Conservation (phyloP, 1,140 invertebrate genomes). For the Bilobella aurantiaca region DNA sequence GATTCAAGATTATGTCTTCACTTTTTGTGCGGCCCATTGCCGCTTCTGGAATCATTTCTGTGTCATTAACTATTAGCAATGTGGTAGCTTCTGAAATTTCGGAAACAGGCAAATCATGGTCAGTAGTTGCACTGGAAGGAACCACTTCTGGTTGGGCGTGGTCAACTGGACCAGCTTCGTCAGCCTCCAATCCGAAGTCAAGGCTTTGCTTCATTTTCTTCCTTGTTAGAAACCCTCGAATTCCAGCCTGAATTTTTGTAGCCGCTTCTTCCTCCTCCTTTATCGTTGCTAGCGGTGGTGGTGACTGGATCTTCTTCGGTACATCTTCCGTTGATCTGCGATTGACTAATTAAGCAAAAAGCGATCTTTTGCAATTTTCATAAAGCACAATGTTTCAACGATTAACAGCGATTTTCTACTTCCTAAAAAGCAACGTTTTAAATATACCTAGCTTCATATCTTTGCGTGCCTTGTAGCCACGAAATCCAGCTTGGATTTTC, state of each 20-base stretch:
- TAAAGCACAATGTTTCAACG: too few relatives aligned
- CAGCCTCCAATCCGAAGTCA: not conserved
- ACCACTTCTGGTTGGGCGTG: too few relatives aligned
- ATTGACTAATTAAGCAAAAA: too few relatives aligned
- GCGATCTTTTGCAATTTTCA: too few relatives aligned
- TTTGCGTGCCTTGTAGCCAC: slow-evolving; percentile 58
- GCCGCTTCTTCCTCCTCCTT: slow-evolving; percentile 50
- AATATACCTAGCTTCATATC: slow-evolving; percentile 40
- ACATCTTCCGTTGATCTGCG: not conserved
- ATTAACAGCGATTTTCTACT: not conserved
- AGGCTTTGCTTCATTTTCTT: slow-evolving; percentile 45
- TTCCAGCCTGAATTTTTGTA: slow-evolving; percentile 61
- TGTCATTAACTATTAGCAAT: too few relatives aligned
- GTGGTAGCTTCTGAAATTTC: too few relatives aligned
- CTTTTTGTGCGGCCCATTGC: too few relatives aligned
- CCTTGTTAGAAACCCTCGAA: slow-evolving; percentile 55
- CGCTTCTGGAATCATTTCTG: too few relatives aligned
- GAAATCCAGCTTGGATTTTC: slow-evolving; percentile 62
- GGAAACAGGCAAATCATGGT: too few relatives aligned
- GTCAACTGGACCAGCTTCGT: too few relatives aligned
- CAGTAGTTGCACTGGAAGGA: too few relatives aligned
- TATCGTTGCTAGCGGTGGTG: slow-evolving; percentile 8
- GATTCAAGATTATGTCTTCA: too few relatives aligned
- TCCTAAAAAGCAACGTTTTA: not conserved
- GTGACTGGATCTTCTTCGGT: not conserved